Percentiles rank a stretch among this genome's conserved stretches.
phyloP scores from a whole-genome alignment of 1,140 invertebrate species.

The Drosophila insularis region DNA sequence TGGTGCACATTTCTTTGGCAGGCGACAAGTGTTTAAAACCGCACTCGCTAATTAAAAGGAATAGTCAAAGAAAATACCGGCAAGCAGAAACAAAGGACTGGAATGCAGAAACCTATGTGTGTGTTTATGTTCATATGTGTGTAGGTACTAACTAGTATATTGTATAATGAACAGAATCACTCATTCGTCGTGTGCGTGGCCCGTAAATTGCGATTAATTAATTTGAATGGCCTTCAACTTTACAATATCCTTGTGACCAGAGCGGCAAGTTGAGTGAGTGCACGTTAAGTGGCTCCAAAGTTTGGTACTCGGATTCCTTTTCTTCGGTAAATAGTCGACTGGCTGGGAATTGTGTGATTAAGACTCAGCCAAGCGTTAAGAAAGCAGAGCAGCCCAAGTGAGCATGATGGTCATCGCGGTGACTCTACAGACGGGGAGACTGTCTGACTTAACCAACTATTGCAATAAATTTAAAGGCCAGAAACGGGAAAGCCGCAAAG shows the following conservation, averaged over 20 bases:
- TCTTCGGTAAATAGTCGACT: not conserved
- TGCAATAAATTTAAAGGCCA: conserved; percentile 66
- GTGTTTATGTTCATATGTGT: not conserved
- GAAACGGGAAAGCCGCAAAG: conserved; percentile 50
- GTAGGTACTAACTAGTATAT: not conserved
- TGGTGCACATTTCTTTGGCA: conserved; percentile 8
- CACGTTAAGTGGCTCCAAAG: conserved; percentile 6
- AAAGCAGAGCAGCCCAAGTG: not conserved
- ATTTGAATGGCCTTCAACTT: conserved; percentile 69
- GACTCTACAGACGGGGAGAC: conserved; percentile 24
- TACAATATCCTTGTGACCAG: conserved; percentile 20
- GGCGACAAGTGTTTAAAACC: conserved; percentile 42
- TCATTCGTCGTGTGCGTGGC: conserved; percentile 60
- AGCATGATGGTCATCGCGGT: not conserved
- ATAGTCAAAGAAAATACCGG: conserved; percentile 39
- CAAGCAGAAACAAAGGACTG: conserved; percentile 41
- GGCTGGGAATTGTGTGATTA: conserved; percentile 23
- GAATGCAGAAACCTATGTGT: not conserved
- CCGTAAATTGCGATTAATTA: conserved; percentile 74
- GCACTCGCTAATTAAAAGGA: conserved; percentile 75
- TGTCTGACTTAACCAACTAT: conserved; percentile 63
- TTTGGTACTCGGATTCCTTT: conserved; percentile 6
- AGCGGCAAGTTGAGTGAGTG: conserved; percentile 10
- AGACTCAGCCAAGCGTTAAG: conserved; percentile 58
- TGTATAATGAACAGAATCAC: conserved; percentile 43